A percentile compares a stretch with the other conserved stretches of the same genome.
These are phyloP conservation scores for Pseudotriccus pelzelni DNA, from an alignment of 2,797 vertebrate species.

Conservation along the genomic window DNA sequence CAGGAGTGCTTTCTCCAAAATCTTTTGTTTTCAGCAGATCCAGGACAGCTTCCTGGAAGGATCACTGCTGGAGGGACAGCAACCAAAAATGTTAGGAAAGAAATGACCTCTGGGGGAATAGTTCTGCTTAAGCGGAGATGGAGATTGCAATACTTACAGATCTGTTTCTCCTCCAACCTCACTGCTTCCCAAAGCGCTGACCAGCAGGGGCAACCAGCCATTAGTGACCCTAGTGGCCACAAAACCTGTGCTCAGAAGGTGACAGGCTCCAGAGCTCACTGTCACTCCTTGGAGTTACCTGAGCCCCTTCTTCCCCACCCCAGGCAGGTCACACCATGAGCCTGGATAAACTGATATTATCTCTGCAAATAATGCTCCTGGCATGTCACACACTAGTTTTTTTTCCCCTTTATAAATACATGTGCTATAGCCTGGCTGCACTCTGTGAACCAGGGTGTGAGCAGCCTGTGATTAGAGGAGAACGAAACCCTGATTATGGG, in stretches of 20 bases:
- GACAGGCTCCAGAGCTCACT: not conserved
- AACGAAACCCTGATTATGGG: conserved; percentile 64
- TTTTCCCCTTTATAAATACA: conserved; percentile 58
- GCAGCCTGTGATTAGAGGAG: conserved; percentile 71
- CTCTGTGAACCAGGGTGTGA: conserved; percentile 43
- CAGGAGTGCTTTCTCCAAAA: not conserved
- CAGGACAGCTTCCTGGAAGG: not conserved
- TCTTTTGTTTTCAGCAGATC: not conserved
- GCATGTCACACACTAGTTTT: not conserved
- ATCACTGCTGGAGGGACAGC: not conserved
- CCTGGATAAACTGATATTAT: not conserved
- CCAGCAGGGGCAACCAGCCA: not conserved
- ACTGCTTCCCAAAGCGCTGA: not conserved
- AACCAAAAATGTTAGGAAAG: not conserved
- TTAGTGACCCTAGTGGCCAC: not conserved
- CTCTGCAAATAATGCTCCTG: conserved; percentile 36
- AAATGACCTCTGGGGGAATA: not conserved
- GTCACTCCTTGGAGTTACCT: not conserved
- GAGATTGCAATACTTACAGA: not conserved
- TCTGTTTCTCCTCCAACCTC: not conserved
- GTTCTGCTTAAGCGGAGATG: not conserved
- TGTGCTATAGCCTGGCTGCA: conserved; percentile 32
- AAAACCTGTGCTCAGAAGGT: not conserved
- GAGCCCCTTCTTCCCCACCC: not conserved
- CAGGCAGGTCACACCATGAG: conserved; percentile 26